Conservation (phyloP, 1,140 invertebrate genomes). For the Drosophila sproati region DNA sequence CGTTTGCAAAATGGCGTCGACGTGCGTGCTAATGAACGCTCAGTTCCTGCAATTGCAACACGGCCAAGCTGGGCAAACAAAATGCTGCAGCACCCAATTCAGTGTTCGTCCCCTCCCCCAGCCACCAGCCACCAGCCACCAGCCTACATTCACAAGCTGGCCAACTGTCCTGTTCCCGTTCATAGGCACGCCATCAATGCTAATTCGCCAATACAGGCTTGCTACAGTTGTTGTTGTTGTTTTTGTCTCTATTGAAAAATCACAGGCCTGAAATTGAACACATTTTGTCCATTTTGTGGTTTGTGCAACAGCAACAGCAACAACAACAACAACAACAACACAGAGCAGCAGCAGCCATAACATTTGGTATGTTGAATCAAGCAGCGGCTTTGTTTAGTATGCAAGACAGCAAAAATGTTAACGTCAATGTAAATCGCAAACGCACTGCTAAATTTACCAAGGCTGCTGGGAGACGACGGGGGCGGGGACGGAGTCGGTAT, state of each 20-base stretch:
- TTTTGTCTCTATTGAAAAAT: conserved; percentile 73
- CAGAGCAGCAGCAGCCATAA: conserved; percentile 25
- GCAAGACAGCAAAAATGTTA: conserved; percentile 75
- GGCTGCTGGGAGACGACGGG: neutral
- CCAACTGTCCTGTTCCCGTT: conserved; percentile 10
- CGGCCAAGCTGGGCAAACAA: conserved; percentile 45
- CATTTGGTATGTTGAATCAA: conserved; percentile 55
- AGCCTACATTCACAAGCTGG: neutral
- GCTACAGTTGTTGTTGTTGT: conserved; percentile 22
- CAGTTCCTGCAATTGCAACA: conserved; percentile 29
- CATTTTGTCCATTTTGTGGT: conserved; percentile 80
- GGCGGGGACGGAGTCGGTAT: conserved; percentile 3
- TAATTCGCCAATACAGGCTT: conserved; percentile 74
- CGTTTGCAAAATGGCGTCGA: conserved; percentile 80
- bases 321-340: conserved; percentile 21
- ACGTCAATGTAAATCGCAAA: conserved; percentile 75
- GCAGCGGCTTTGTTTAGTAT: conserved; percentile 70
- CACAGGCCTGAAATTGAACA: conserved; percentile 81
- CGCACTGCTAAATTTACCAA: conserved; percentile 69
- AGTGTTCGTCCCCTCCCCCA: neutral
- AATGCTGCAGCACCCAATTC: conserved; percentile 33
- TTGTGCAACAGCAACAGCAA: conserved; percentile 44
- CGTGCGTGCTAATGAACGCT: conserved; percentile 79
- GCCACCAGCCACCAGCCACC: neutral
- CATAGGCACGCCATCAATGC: conserved; percentile 66